phyloP scores from a whole-genome alignment of 2,797 vertebrate genomes.

The Typhlichthys eigenmanni region DNA sequence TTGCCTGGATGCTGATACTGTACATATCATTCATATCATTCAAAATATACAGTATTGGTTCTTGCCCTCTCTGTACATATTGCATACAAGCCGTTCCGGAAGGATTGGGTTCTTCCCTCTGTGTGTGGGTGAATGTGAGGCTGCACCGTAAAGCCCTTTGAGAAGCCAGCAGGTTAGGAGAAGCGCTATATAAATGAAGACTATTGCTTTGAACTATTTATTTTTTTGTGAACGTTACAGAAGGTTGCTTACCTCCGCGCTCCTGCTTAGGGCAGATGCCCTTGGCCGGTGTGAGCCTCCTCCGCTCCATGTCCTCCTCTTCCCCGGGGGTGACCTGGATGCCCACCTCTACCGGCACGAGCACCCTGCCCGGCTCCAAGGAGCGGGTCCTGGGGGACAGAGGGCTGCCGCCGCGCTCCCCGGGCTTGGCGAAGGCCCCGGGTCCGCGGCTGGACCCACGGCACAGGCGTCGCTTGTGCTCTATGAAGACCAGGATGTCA shows the following conservation, averaged over 20 bases:
- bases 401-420: slow-evolving; percentile 79
- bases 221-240: too few relatives aligned
- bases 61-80: too few relatives aligned
- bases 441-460: slow-evolving; percentile 73
- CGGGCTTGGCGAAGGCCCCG: slow-evolving; percentile 88
- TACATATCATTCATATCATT: too few relatives aligned
- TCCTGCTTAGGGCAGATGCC: slow-evolving; percentile 98
- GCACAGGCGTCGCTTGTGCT: slow-evolving; percentile 97
- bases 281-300: slow-evolving; percentile 77
- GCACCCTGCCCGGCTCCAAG: slow-evolving; percentile 85
- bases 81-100: too few relatives aligned
- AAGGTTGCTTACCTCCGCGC: slow-evolving; percentile 79
- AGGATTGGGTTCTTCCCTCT: too few relatives aligned
- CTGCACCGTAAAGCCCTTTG: too few relatives aligned
- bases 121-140: too few relatives aligned
- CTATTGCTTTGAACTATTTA: too few relatives aligned
- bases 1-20: too few relatives aligned
- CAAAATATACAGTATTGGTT: too few relatives aligned
- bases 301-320: slow-evolving; percentile 62
- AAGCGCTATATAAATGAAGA: too few relatives aligned
- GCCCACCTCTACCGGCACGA: slow-evolving; percentile 95
- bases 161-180: too few relatives aligned
- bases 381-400: slow-evolving; percentile 75
- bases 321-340: slow-evolving; percentile 94
- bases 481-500: slow-evolving; percentile 98